Evolutionary conservation across 2,888 invertebrate species (phyloP), one percentile per base, ranked within the genome.

Genomic region (Schrankia costaestrigalis): DNA sequence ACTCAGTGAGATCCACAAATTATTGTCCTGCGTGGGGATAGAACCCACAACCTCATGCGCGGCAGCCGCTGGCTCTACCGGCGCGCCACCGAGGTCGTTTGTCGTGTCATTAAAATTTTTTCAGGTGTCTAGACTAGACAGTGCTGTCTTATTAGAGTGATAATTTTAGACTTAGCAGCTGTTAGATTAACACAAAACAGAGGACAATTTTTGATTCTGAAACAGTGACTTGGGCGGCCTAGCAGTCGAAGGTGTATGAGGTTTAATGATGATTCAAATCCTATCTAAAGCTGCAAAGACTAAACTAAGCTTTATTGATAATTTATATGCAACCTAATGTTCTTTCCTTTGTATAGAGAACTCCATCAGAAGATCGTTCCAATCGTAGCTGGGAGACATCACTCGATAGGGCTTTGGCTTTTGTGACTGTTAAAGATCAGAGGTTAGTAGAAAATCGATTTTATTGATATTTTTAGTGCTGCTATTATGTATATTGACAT

Each of bases 391-490:
- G 82, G 82, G 70, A 81, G 34, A 61, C 68, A 0, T 75, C 73
- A 1, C 48, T 89, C 0, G 87, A 88, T 2, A 71, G 84, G 43
- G 84, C 75, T 0, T 45, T 84, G 2, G 78, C 79, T 3, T 85
- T 78, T 55, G 76, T 83, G 10, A 83, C 85, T 6, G 51, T 75
- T 1, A 87, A 81, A 49, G 89, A 89, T 57, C 76, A 75, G 42
- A 79, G 88, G 88, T 84, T 32, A 23, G 24, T n/a, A n/a, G n/a
- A n/a, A n/a, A n/a, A n/a, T 21, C 11, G 1, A 13, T 13, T 11
- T 11, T 24, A 23, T 11, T 23, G 2, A 10, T 11, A 11, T 11
- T 23, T 11, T n/a, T 21, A 21, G n/a, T 6, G 6, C 21, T n/a
- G 3, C 6, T 8, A n/a, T n/a, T 21, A 17, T 21, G 9, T 21